Evolutionary conservation across 2,113 vertebrate species (phyloP).

Genomic region (Triplophysa tibetana): DNA sequence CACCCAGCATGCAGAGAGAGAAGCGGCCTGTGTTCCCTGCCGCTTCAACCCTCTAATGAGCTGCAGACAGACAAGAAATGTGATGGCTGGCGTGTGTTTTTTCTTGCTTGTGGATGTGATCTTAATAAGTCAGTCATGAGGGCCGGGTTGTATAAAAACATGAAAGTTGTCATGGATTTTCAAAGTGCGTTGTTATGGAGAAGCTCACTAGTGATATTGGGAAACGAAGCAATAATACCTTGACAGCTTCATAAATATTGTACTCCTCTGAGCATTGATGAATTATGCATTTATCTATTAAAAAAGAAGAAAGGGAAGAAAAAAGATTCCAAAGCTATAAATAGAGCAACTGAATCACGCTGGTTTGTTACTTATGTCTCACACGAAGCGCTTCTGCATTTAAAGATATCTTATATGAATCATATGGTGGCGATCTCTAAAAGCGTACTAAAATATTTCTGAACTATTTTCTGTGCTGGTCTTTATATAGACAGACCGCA

Average conservation of each 20-base stretch:
- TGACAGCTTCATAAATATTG: conserved; percentile 33
- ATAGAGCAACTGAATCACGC: background rate
- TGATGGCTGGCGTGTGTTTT: background rate
- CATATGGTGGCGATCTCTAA: background rate
- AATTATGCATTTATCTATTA: conserved; percentile 24
- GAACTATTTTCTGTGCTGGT: background rate
- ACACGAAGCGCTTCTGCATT: conserved; percentile 1
- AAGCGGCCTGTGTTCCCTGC: background rate
- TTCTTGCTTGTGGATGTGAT: conserved; percentile 22
- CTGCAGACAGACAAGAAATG: conserved; percentile 19
- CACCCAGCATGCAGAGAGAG: conserved; percentile 5
- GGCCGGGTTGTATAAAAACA: background rate
- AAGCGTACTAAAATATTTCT: background rate
- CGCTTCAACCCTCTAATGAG: conserved; percentile 7
- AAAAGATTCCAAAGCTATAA: background rate
- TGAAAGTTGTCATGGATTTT: conserved; percentile 5
- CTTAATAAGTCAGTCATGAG: conserved; percentile 34
- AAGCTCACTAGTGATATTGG: background rate
- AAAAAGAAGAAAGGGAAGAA: background rate
- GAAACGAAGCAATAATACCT: background rate
- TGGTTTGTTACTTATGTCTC: background rate
- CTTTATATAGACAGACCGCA: background rate
- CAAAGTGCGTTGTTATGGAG: background rate
- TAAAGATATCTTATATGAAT: background rate
- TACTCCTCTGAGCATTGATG: conserved; percentile 5